phyloP scores from a whole-genome alignment of 1,140 invertebrate species.

The Atta texana region DNA sequence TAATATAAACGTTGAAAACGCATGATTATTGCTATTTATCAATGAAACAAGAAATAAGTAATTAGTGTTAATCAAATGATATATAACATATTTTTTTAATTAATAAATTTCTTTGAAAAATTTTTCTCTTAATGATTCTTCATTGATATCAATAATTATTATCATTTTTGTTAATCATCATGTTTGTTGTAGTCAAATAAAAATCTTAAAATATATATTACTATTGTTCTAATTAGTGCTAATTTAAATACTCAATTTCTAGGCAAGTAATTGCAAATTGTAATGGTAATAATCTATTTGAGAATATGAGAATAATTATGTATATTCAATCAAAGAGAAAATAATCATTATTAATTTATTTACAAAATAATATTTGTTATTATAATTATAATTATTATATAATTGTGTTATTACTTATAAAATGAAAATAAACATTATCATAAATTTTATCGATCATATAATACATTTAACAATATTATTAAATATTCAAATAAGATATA shows the following conservation, averaged over 20 bases:
- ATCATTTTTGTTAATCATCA: not conserved
- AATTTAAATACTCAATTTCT: not conserved
- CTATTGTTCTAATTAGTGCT: not conserved
- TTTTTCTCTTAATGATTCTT: not conserved
- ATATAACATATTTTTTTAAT: not conserved
- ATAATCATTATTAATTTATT: not conserved
- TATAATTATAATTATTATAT: not conserved
- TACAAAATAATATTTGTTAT: slow-evolving; percentile 12
- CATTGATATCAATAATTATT: not conserved
- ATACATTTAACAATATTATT: not conserved
- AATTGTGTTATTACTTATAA: not conserved
- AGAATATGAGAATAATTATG: not conserved
- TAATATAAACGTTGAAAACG: not conserved
- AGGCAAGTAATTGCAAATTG: not conserved
- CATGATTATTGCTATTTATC: not conserved
- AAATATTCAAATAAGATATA: not conserved
- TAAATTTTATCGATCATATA: not conserved
- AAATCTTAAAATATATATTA: not conserved
- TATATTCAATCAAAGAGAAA: not conserved
- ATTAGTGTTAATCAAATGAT: not conserved
- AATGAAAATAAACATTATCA: not conserved
- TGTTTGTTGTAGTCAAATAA: not conserved
- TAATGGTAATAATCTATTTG: not conserved
- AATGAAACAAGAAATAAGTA: not conserved
- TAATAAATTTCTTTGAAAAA: not conserved